A percentile compares a stretch with the other conserved stretches of the same genome.
Evolutionary conservation across 2,797 vertebrate species (phyloP).

Genomic region (Oreochromis mossambicus): DNA sequence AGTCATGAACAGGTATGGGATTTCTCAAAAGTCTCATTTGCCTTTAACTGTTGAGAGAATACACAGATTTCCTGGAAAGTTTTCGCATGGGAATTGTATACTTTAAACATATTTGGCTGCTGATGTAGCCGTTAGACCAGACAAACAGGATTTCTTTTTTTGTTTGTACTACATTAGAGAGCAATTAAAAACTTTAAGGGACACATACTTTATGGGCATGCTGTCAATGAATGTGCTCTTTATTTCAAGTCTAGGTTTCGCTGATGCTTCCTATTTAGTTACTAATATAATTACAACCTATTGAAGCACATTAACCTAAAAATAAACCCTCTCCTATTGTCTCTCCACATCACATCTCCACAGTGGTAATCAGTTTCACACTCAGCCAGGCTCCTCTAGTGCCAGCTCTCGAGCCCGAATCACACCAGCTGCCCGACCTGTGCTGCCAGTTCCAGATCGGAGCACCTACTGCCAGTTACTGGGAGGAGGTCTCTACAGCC

Average conservation of each 20-base stretch:
- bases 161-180: background rate
- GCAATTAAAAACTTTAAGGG: background rate
- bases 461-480: constrained; percentile 69
- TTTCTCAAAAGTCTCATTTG: background rate
- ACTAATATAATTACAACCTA: background rate
- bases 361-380: constrained; percentile 68
- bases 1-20: constrained; percentile 68
- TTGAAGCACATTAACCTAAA: background rate
- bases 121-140: background rate
- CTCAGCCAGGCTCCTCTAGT: constrained; percentile 57
- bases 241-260: background rate
- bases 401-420: constrained; percentile 57
- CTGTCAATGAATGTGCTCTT: background rate
- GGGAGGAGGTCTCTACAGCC: constrained; percentile 76
- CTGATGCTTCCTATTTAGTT: background rate
- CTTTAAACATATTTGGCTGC: background rate
- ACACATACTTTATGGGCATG: background rate
- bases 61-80: background rate
- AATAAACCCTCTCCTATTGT: background rate
- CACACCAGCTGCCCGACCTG: constrained; percentile 64
- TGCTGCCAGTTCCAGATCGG: constrained; percentile 71
- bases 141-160: background rate
- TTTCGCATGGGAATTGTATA: background rate
- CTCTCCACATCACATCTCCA: background rate
- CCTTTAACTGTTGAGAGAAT: background rate